phyloP scores from a whole-genome alignment of 2,113 vertebrate species.

The Urocitellus parryii region DNA sequence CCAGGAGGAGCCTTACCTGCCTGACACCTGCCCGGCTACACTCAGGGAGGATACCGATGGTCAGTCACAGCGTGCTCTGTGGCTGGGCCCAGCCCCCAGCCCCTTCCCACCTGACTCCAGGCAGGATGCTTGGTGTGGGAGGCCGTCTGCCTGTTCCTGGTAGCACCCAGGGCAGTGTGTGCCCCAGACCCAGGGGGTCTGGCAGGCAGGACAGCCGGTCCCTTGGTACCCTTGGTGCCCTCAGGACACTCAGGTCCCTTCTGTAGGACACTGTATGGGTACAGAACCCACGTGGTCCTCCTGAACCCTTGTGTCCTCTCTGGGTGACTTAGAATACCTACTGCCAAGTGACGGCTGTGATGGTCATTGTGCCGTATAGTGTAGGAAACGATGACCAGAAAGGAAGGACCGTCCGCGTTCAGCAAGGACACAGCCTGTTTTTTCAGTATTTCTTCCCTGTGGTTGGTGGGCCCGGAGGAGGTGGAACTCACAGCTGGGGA shows the following conservation, averaged over 20 bases:
- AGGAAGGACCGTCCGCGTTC: not conserved
- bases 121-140: too few relatives aligned
- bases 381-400: not conserved
- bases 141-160: not conserved
- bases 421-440: fast-evolving
- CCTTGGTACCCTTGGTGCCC: too few relatives aligned
- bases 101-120: too few relatives aligned
- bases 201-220: not conserved
- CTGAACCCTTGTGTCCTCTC: not conserved
- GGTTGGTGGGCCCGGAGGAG: not conserved
- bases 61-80: fast-evolving
- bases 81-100: not conserved
- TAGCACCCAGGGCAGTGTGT: not conserved
- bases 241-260: not conserved
- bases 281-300: not conserved
- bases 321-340: not conserved
- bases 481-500: too few relatives aligned
- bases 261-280: too few relatives aligned
- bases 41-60: not conserved
- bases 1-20: not conserved
- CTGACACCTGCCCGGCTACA: fast-evolving
- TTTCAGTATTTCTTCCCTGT: not conserved
- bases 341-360: not conserved
- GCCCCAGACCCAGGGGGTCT: not conserved
- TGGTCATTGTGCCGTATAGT: not conserved